Evolutionary conservation across 2,797 vertebrate genomes (phyloP), one percentile per base, ranked within the genome.

Genomic region (Etheostoma perlongum): DNA sequence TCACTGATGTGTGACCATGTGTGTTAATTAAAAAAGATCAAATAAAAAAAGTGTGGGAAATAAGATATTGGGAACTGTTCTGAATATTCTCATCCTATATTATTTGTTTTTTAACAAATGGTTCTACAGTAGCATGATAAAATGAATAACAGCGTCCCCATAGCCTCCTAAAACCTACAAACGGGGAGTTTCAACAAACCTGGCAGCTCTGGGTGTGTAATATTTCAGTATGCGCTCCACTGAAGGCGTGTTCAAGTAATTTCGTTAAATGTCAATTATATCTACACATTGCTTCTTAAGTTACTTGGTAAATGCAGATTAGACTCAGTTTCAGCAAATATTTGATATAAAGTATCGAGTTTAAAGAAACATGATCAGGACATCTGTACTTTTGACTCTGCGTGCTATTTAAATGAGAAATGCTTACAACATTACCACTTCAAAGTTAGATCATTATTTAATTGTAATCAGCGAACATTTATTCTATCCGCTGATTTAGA

Each of bases 191-290:
- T 71, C 0, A 69, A 12, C 72, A 61, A 85, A 89, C 51, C 83
- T 93, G 92, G 90, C 90, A 92, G 3, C 72, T 21, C 6, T 14
- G 23, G 3, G 4, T 61, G 46, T 18, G 0, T 47, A 42, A 81
- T 90, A 88, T 89, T 69, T 86, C 91, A 89, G 92, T 90, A 93
- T 91, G 88, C 1, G 0, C 27, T 19, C 0, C 18, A 1, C 0
- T 8, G 0, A 27, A 74, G 87, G 44, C 79, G 72, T 62, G 9
- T 90, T 91, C 65, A 59, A 0, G n/a, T 21, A 30, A 11, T 12
- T 40, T 61, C 10, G 51, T 47, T 27, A 69, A 51, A 15, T 27
- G 0, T 25, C 1, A 0, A 1, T 2, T 1, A 0, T 15, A 0
- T 36, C 4, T 30, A 30, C 5, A 27, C 27, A 30, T 30, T 30